Base-by-base conservation (phyloP, 2,888 invertebrate genomes). In the Temnothorax rugatulus region DNA sequence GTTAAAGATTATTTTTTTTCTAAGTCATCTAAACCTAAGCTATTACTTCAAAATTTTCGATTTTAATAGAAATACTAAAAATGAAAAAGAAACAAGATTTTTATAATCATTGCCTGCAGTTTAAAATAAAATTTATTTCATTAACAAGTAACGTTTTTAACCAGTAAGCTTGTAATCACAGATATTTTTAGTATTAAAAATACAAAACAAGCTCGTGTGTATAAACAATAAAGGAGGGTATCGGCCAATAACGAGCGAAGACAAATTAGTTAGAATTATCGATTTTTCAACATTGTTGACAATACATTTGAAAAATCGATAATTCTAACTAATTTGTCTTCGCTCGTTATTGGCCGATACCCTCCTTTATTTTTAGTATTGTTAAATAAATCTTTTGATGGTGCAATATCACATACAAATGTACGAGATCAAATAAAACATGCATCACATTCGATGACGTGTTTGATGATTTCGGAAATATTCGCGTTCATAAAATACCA, bases 381-480 rank as follows among this genome's bases (percentile, higher is more conserved):
- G 11, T 69, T 79, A 69, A 79, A 57, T 77, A 69, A 68, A 79
- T 47, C 44, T 59, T 13, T 59, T n/a, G 47, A 57, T 69, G 21
- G 34, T 15, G n/a, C 13, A 41, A 66, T 66, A 54, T 68, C 8
- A 4, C 29, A 13, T 50, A n/a, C n/a, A n/a, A 54, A 79, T 44
- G 44, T 15, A 69, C 18, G 29, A 41, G 44, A 21, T 71, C 8
- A 44, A 47, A 71, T 81, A 50, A 79, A 79, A 59, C 13, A 44
- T 44, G 41, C 41, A 41, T 79, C 8, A 25, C 25, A 21, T 44
- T 44, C 59, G 13, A 47, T 25, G 38, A 59, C 8, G 21, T 50
- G 38, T 63, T 61, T 63, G 11, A 38, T 38, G 64, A 64, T 71
- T 71, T 59, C 47, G 38, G 25, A 47, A 61, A 71, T 79, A 79